These are phyloP conservation scores for Hyposmocoma kahamanoa DNA, from an alignment of 1,140 invertebrate species.

Conservation along the genomic window DNA sequence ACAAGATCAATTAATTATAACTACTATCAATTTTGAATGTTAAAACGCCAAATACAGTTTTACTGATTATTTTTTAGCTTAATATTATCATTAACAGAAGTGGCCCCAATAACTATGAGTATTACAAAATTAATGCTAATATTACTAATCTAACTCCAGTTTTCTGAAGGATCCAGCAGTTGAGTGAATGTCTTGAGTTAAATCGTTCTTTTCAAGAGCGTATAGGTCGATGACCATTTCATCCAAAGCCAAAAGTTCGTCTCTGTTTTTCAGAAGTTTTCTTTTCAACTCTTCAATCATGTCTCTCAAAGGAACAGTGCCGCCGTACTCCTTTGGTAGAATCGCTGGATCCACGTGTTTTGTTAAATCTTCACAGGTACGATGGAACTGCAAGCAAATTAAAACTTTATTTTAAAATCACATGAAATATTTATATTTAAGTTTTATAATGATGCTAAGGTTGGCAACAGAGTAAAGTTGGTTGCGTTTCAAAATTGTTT, in stretches of 20 bases:
- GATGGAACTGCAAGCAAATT: conserved; percentile 78
- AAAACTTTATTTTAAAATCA: conserved; percentile 12
- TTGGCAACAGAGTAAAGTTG: not conserved
- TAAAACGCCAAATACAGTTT: too few species aligned
- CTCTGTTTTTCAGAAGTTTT: conserved; percentile 77
- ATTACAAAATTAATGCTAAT: not conserved
- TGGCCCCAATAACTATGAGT: too few species aligned
- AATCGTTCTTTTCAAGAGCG: conserved; percentile 76
- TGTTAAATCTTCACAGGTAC: conserved; percentile 79
- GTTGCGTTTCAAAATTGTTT: not conserved
- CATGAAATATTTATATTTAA: conserved; percentile 3
- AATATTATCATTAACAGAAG: too few species aligned
- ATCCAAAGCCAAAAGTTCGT: conserved; percentile 81
- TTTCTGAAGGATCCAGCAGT: conserved; percentile 87
- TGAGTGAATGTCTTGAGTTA: conserved; percentile 78
- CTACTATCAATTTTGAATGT: too few species aligned
- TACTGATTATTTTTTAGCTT: too few species aligned
- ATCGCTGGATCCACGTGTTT: conserved; percentile 82
- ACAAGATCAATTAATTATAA: too few species aligned
- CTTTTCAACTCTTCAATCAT: conserved; percentile 87
- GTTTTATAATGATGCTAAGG: conserved; percentile 2
- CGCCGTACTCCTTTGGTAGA: conserved; percentile 90
- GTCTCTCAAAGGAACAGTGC: conserved; percentile 82
- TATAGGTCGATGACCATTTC: conserved; percentile 85
- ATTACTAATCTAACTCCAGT: conserved; percentile 83